A percentile compares a stretch with the other conserved stretches of the same genome.
These are phyloP conservation scores for Drosophila sulfurigaster DNA, from an alignment of 1,140 invertebrate species.

Conservation along the genomic window DNA sequence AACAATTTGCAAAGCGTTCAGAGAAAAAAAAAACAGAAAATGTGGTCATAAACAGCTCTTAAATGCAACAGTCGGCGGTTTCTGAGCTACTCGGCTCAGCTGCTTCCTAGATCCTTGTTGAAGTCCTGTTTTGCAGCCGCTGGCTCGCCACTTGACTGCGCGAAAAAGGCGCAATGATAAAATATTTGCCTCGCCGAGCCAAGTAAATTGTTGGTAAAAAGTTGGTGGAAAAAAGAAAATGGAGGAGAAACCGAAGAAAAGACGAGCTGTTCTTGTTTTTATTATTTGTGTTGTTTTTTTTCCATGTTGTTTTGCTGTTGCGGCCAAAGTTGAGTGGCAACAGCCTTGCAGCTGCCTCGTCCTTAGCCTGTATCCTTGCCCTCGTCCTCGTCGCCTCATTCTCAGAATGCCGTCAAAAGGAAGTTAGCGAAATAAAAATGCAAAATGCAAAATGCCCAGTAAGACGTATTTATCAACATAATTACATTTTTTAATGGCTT, in stretches of 20 bases:
- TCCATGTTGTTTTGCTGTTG: conserved; percentile 52
- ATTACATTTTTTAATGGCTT: conserved; percentile 85
- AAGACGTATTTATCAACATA: conserved; percentile 84
- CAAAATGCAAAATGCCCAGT: conserved; percentile 74
- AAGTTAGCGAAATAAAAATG: conserved; percentile 70
- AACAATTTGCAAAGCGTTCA: conserved; percentile 41
- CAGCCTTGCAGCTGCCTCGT: conserved; percentile 22
- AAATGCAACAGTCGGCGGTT: conserved; percentile 60
- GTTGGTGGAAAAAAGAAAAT: conserved; percentile 52
- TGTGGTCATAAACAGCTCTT: conserved; percentile 67
- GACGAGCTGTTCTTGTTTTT: conserved; percentile 30
- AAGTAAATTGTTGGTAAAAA: conserved; percentile 75
- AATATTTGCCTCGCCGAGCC: conserved; percentile 70
- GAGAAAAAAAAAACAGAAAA: conserved; percentile 29
- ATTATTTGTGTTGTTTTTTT: conserved; percentile 26
- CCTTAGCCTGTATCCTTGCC: background rate
- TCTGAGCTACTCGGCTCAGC: background rate
- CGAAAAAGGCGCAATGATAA: conserved; percentile 79
- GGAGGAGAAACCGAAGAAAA: conserved; percentile 48
- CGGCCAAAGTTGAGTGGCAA: conserved; percentile 71
- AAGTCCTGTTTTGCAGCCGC: conserved; percentile 11
- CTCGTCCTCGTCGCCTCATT: background rate
- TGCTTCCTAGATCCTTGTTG: background rate
- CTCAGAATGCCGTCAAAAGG: conserved; percentile 39
- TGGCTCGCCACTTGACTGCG: conserved; percentile 69